Conservation (phyloP, 2,797 vertebrate species). For the Syngnathus acus region DNA sequence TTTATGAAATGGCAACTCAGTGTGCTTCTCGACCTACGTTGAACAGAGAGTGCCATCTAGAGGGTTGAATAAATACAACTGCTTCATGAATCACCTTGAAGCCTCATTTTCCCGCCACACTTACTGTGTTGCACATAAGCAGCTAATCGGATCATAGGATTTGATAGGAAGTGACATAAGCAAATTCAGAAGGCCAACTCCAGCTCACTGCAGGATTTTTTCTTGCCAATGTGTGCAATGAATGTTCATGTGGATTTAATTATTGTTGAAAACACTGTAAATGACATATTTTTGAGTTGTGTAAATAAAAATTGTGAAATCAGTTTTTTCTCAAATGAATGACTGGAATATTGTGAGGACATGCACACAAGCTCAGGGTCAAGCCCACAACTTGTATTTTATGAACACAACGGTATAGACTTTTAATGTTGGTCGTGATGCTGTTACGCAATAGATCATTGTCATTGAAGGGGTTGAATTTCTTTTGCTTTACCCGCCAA, state of each 20-base stretch:
- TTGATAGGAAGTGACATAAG: not conserved
- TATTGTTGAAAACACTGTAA: constrained; percentile 31
- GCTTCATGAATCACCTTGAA: too few relatives aligned
- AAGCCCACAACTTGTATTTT: too few relatives aligned
- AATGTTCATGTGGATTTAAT: constrained; percentile 11
- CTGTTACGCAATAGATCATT: not conserved
- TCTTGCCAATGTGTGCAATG: constrained; percentile 23
- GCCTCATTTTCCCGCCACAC: not conserved
- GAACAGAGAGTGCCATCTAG: too few relatives aligned
- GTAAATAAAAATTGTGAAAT: constrained; percentile 43
- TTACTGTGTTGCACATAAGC: not conserved
- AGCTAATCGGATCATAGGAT: not conserved
- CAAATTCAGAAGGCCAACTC: not conserved
- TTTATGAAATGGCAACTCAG: too few relatives aligned
- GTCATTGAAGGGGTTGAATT: not conserved
- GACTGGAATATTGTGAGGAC: not conserved
- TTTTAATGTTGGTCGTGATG: too few relatives aligned
- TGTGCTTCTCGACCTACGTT: too few relatives aligned
- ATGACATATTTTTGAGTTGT: constrained; percentile 37
- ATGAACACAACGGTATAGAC: too few relatives aligned
- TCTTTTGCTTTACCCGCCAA: not conserved
- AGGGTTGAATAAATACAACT: too few relatives aligned
- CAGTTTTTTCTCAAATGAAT: not conserved
- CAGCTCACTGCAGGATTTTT: not conserved
- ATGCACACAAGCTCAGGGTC: not conserved